phyloP scores from a whole-genome alignment of 35 echinoderm and acorn worm genomes.

The Acanthaster planci region DNA sequence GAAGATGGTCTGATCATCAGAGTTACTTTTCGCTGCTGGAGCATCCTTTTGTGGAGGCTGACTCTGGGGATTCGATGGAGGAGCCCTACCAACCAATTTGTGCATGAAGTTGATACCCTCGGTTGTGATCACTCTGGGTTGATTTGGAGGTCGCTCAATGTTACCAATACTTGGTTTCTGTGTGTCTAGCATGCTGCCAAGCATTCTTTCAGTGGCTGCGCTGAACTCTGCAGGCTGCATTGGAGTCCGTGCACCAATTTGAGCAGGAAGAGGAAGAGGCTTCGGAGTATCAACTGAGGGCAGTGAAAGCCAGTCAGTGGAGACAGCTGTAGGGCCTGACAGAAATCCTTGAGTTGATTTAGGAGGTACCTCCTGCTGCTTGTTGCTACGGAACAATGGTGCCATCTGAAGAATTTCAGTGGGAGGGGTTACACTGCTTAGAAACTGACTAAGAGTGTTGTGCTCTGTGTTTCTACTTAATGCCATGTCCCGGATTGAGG shows the following conservation, averaged over 20 bases:
- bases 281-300: background rate
- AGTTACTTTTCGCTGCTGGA: background rate
- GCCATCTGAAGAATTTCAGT: slow-evolving; percentile 8
- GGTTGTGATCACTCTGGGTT: slow-evolving; percentile 43
- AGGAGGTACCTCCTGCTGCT: background rate
- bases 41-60: background rate
- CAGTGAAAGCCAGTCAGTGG: slow-evolving; percentile 12
- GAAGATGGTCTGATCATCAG: background rate
- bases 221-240: slow-evolving; percentile 18
- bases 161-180: background rate
- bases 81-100: slow-evolving; percentile 37
- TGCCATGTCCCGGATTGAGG: slow-evolving; percentile 2
- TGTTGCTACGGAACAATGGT: background rate
- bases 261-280: slow-evolving; percentile 21
- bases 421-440: slow-evolving; percentile 8
- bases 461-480: slow-evolving; percentile 14
- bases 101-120: slow-evolving; percentile 64
- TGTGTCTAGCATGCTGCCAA: slow-evolving; percentile 13
- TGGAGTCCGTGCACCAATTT: slow-evolving; percentile 17
- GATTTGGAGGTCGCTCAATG: slow-evolving; percentile 11
- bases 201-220: slow-evolving; percentile 15
- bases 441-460: slow-evolving; percentile 23
- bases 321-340: background rate
- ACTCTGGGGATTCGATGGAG: background rate
- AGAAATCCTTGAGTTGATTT: background rate